Conservation (phyloP, 2,113 vertebrate species). For the Triplophysa rosa region DNA sequence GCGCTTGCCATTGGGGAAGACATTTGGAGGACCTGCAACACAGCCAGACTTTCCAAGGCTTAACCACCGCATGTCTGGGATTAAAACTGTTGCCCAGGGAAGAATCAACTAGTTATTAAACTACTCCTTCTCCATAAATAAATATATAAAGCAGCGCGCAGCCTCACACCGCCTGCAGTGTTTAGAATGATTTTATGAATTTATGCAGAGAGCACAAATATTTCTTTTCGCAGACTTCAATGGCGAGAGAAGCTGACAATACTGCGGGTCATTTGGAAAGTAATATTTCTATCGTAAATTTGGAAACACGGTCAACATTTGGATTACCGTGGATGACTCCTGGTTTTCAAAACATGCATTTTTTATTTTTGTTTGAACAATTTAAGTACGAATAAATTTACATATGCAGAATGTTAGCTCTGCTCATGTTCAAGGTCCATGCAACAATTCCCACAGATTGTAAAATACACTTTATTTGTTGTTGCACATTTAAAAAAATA, state of each 20-base stretch:
- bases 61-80: slow-evolving; percentile 43
- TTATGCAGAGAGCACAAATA: slow-evolving; percentile 10
- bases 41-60: slow-evolving; percentile 37
- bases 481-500: too few relatives aligned
- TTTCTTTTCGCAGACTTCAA: neutral
- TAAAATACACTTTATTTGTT: too few relatives aligned
- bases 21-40: slow-evolving; percentile 62
- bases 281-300: neutral
- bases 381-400: too few relatives aligned
- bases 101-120: slow-evolving; percentile 45
- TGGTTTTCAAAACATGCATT: neutral
- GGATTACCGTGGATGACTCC: neutral
- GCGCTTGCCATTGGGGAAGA: slow-evolving; percentile 64
- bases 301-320: neutral
- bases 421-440: too few relatives aligned
- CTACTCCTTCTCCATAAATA: slow-evolving; percentile 36
- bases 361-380: neutral
- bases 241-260: slow-evolving; percentile 1
- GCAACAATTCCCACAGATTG: too few relatives aligned
- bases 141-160: slow-evolving; percentile 19
- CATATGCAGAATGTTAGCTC: too few relatives aligned
- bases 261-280: neutral
- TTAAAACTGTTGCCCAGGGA: slow-evolving; percentile 41
- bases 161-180: neutral
- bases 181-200: slow-evolving; percentile 15